phyloP scores from a whole-genome alignment of 2,888 invertebrate genomes.

The Drosophila pseudotalamancana region DNA sequence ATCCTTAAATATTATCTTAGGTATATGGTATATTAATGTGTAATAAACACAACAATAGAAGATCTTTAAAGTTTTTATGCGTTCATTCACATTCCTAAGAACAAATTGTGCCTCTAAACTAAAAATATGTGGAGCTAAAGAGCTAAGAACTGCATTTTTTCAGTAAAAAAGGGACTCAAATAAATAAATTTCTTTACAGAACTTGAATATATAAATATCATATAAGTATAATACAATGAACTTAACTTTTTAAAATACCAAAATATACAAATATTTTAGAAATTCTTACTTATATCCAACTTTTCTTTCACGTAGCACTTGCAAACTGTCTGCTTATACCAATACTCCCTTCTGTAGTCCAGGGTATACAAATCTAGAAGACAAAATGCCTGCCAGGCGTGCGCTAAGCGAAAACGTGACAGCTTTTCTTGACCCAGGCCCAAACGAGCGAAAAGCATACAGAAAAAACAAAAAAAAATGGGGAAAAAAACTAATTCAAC shows the following conservation, averaged over 20 bases:
- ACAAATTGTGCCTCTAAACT: not conserved
- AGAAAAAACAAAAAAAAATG: slow-evolving; percentile 9
- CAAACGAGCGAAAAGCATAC: slow-evolving; percentile 24
- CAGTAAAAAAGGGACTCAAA: too few species aligned
- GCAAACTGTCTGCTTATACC: not conserved
- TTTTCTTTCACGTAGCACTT: not conserved
- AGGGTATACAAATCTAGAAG: slow-evolving; percentile 23
- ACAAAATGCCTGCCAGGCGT: slow-evolving; percentile 49
- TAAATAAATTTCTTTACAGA: too few species aligned
- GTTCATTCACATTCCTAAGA: not conserved
- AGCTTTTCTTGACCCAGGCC: slow-evolving; percentile 65
- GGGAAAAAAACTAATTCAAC: slow-evolving; percentile 15
- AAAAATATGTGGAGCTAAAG: not conserved
- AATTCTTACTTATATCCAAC: not conserved
- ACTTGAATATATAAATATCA: too few species aligned
- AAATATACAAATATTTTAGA: too few species aligned
- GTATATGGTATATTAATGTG: too few species aligned
- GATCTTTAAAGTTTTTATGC: too few species aligned
- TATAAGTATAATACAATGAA: too few species aligned
- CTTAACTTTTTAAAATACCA: too few species aligned
- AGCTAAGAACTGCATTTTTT: not conserved
- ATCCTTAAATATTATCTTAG: not conserved
- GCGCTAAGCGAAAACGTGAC: slow-evolving; percentile 72
- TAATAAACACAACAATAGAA: too few species aligned
- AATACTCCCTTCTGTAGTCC: not conserved